Evolutionary conservation across 37 sponge, comb jelly and placozoan genomes (phyloP).

Genomic region (Oscarella lobularis): DNA sequence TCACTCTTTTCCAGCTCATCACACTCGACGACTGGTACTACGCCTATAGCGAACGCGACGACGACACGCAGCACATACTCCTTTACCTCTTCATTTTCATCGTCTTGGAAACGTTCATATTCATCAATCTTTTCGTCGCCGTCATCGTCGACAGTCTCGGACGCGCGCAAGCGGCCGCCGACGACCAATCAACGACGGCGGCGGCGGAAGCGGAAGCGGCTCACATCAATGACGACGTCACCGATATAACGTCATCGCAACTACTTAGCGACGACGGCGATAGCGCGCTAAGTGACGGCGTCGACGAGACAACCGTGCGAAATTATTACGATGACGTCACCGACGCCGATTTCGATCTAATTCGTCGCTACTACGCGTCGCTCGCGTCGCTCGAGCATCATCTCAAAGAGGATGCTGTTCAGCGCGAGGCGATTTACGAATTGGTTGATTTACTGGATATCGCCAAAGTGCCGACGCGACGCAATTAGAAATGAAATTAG

Average conservation of each 20-base stretch:
- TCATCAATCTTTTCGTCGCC: slow-evolving; percentile 76
- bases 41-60: slow-evolving; percentile 42
- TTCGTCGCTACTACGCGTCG: slow-evolving; percentile 11
- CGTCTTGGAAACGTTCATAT: slow-evolving; percentile 73
- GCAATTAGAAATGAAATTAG: no score
- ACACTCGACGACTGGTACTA: slow-evolving; percentile 89
- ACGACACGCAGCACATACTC: slow-evolving; percentile 55
- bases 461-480: no score
- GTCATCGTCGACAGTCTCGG: slow-evolving; percentile 85
- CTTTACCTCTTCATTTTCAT: slow-evolving; percentile 63
- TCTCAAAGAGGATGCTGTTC: slow-evolving; percentile 2
- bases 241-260: neutral
- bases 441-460: slow-evolving; percentile 49
- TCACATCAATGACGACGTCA: neutral
- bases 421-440: slow-evolving; percentile 25
- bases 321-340: slow-evolving; percentile 12
- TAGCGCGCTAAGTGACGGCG: slow-evolving; percentile 7
- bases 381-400: slow-evolving; percentile 31
- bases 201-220: neutral
- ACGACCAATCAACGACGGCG: no score
- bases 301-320: neutral
- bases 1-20: slow-evolving; percentile 76
- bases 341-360: slow-evolving; percentile 12
- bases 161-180: slow-evolving; percentile 44
- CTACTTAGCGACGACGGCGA: neutral